These are phyloP conservation scores for Lasioglossum leucozonium DNA, from an alignment of 2,888 invertebrate genomes.

Conservation along the genomic window DNA sequence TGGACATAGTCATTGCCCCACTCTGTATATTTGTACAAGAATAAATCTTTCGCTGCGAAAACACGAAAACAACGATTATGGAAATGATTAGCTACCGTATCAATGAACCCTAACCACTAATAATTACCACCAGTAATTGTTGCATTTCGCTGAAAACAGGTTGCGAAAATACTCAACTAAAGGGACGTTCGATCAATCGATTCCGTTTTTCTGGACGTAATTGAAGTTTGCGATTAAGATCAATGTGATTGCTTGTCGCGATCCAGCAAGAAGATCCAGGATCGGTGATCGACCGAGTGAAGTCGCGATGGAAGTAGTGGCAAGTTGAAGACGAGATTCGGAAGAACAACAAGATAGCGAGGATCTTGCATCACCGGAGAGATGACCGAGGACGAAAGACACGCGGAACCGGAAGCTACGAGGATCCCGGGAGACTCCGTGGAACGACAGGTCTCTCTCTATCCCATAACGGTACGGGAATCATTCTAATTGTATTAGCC, in stretches of 20 bases:
- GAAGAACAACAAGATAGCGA: not conserved
- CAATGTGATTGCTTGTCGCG: not conserved
- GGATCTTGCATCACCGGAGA: constrained; percentile 57
- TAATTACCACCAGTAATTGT: no score
- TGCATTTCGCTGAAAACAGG: no score
- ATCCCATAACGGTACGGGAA: constrained; percentile 56
- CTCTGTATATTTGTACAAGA: no score
- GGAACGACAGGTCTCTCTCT: constrained; percentile 50
- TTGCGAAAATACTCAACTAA: no score
- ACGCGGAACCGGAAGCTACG: constrained; percentile 46
- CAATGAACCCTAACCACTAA: no score
- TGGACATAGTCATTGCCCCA: no score
- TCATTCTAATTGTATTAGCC: not conserved
- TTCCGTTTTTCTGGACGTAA: not conserved
- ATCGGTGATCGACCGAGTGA: not conserved
- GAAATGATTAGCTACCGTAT: no score
- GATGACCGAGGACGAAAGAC: constrained; percentile 76
- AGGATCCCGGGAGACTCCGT: constrained; percentile 43
- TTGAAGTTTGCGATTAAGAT: not conserved
- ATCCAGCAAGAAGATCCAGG: not conserved
- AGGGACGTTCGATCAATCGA: not conserved
- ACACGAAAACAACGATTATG: no score
- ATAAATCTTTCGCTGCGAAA: no score
- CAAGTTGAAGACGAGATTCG: not conserved
- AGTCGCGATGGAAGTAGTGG: constrained; percentile 12